A percentile compares a stretch with the other conserved stretches of the same genome.
phyloP scores from a whole-genome alignment of 2,888 invertebrate species.

The Periphyllus acericola region DNA sequence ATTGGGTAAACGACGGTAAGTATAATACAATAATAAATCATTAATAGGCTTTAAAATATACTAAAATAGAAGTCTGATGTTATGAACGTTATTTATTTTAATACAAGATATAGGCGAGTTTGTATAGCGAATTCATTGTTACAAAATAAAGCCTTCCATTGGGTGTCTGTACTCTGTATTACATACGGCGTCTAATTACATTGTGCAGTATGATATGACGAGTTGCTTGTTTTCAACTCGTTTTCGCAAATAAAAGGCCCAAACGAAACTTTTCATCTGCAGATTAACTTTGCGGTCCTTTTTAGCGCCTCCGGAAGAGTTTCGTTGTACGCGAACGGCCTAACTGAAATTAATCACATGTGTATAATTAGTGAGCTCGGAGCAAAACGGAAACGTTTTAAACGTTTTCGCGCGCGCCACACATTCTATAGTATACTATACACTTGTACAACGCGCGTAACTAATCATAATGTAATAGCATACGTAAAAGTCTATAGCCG shows the following conservation, averaged over 20 bases:
- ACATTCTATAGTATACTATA: too few relatives aligned
- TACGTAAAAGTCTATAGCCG: too few relatives aligned
- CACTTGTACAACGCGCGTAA: too few relatives aligned
- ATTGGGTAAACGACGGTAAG: too few relatives aligned
- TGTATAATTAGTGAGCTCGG: slow-evolving; percentile 32
- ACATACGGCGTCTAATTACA: slow-evolving; percentile 25
- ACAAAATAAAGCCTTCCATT: background rate
- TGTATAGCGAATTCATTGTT: background rate
- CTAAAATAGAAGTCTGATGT: background rate
- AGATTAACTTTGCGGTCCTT: slow-evolving; percentile 54
- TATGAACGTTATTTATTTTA: background rate
- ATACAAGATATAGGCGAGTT: background rate
- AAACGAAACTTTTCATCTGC: slow-evolving; percentile 53
- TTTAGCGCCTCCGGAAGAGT: slow-evolving; percentile 27
- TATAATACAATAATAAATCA: background rate
- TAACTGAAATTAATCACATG: slow-evolving; percentile 23
- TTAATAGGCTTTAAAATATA: background rate
- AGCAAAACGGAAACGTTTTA: background rate
- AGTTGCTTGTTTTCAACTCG: slow-evolving; percentile 56
- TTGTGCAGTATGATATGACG: background rate
- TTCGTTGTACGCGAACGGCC: background rate
- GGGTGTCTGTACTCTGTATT: background rate
- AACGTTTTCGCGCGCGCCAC: too few relatives aligned
- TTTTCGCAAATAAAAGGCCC: slow-evolving; percentile 53
- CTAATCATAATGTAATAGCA: too few relatives aligned